These are phyloP conservation scores for Squalus acanthias DNA, from an alignment of 2,797 vertebrate species.

Conservation along the genomic window DNA sequence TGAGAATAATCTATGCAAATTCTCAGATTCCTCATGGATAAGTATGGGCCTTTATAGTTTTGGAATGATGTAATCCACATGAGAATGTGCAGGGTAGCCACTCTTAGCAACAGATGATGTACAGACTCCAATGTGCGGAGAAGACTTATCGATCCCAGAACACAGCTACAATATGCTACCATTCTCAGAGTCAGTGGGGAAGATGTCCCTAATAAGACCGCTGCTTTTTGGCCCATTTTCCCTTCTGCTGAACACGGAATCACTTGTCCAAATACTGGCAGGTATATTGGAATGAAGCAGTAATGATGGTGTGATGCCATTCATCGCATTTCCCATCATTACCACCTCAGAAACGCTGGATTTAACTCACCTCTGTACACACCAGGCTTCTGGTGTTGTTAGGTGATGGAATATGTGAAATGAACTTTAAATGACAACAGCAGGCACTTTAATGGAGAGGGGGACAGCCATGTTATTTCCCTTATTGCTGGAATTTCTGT, in stretches of 20 bases:
- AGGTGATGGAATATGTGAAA: too few species aligned
- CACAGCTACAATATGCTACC: neutral
- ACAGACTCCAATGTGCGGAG: neutral
- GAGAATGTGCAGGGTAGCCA: neutral
- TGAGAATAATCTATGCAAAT: slow-evolving; percentile 11
- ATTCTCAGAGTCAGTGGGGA: neutral
- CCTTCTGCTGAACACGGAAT: neutral
- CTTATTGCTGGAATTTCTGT: neutral
- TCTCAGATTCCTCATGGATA: neutral
- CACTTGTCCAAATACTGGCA: neutral
- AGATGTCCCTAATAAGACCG: neutral
- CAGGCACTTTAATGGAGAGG: neutral
- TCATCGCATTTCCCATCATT: neutral
- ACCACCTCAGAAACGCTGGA: neutral
- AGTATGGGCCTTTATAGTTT: neutral
- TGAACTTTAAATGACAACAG: neutral
- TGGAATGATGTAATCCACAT: neutral
- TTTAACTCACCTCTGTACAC: neutral
- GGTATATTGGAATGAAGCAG: neutral
- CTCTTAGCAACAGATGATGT: neutral
- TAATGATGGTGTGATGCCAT: neutral
- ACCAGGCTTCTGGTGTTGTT: neutral
- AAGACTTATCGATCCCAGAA: neutral
- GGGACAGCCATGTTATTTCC: neutral
- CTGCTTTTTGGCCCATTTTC: neutral